A percentile compares a stretch with the other conserved stretches of the same genome.
phyloP scores from a whole-genome alignment of 2,797 vertebrate species.

The Pseudochromis fuscus region DNA sequence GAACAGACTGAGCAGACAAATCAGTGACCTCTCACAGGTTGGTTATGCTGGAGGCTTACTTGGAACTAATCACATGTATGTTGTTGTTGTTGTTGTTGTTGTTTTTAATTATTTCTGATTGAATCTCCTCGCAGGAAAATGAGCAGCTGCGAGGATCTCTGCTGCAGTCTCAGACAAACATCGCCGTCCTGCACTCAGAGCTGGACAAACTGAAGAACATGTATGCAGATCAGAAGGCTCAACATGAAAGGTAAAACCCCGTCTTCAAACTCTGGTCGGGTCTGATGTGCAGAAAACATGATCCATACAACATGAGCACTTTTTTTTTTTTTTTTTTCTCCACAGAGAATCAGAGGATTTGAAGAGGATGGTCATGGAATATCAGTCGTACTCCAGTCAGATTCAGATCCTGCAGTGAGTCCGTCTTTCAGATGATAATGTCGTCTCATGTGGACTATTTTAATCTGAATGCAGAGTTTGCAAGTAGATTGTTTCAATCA shows the following conservation, averaged over 20 bases:
- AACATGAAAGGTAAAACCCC: conserved; percentile 76
- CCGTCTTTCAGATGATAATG: not conserved
- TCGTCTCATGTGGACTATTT: not conserved
- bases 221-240: conserved; percentile 74
- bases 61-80: not conserved
- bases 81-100: no score
- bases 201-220: conserved; percentile 83
- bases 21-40: conserved; percentile 79
- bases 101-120: not conserved
- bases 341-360: conserved; percentile 79
- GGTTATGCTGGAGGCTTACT: not conserved
- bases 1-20: conserved; percentile 69
- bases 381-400: conserved; percentile 75
- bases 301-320: not conserved
- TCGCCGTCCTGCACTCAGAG: conserved; percentile 79
- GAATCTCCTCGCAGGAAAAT: conserved; percentile 78
- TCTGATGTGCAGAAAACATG: not conserved
- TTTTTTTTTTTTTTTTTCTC: conserved; percentile 28
- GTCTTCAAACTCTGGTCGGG: not conserved
- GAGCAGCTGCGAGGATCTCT: conserved; percentile 71
- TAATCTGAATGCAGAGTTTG: not conserved
- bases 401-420: conserved; percentile 82
- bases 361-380: conserved; percentile 77
- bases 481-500: not conserved
- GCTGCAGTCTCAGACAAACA: conserved; percentile 69